Evolutionary conservation across 2,797 vertebrate genomes (phyloP), one percentile per base, ranked within the genome.

Genomic region (Apogon hyalosoma): DNA sequence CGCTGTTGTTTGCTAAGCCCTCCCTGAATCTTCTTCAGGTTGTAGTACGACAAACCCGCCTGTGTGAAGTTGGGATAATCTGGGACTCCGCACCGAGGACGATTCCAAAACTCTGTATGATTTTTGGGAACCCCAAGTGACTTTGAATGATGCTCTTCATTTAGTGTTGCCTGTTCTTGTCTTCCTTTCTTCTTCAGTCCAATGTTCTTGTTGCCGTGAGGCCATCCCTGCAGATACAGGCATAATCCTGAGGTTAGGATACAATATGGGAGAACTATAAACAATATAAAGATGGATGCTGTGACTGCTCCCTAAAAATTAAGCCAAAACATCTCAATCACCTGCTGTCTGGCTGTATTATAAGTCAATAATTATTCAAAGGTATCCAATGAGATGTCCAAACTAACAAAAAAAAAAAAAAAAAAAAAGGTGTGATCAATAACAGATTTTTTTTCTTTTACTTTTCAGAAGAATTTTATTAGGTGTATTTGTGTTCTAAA

Each of bases 1-100:
- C 96, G 91, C 64, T 94, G 79, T 49, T 80, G 63, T 12, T 31
- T 21, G 0, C 49, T 81, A 24, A 61, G 66, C n/a, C 10, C 45
- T 48, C 46, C 66, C 11, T 24, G 21, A 24, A 24, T 24, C 21
- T 61, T 63, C 53, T 72, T 79, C 31, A 68, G 60, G 60, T 51
- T 59, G 58, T 49, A 59, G 42, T 77, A 48, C 0, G 60, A 61
- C 43, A 50, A 19, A 49, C 46, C 36, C 0, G 51, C 48, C 36
- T 51, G 50, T 0, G 0, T 80, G 6, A 66, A 50, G 1, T 15
- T 19, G 15, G 86, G 66, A 42, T 81, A 71, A 70, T 89, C 88
- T 8, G 86, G 88, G 31, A 88, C 80, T 10, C 88, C 86, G 16
- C 88, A 89, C 41, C 77, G 86, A 53, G 79, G 83, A 6, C 75